Evolutionary conservation across 2,797 vertebrate species (phyloP), one percentile per base, ranked within the genome.

Genomic region (Channa striata): DNA sequence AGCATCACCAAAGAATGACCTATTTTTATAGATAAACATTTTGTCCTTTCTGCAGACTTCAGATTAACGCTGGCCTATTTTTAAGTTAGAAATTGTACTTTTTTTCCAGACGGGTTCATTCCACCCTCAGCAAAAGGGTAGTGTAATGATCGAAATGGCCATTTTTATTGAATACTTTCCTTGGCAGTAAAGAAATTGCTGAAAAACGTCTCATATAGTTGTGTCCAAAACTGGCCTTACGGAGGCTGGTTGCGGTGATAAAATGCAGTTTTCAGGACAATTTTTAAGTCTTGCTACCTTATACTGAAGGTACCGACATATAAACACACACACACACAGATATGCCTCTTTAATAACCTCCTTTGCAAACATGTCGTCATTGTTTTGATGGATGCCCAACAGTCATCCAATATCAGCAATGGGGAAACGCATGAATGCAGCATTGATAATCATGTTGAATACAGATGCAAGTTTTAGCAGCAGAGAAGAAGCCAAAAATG

Each of bases 41-140:
- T 67, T 67, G 83, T 84, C 82, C 83, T 70, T 87, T 71, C 59
- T 78, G 65, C 37, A 70, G 68, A 73, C 37, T 65, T 82, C 56
- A 81, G 58, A 83, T 86, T 79, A 81, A 74, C 61, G 59, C n/a
- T 64, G 80, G 70, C 85, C 80, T 69, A 79, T 74, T 85, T 89
- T 72, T 37, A 67, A 68, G 39, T 76, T 54, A 63, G 44, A 84
- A 81, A 82, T 72, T 67, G 46, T 72, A 12, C 14, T 46, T 61
- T 77, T 52, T 63, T 73, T 56, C 47, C 34, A 59, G 69, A 74
- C 63, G 43, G 69, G 48, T 67, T 58, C 25, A 71, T 68, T 77
- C 37, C 50, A 46, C 40, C 54, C 46, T 52, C 59, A 72, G 73
- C 62, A 59, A 39, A 30, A 40, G 34, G 63, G 23, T 40, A 40